These are phyloP conservation scores for Zoanthus solanderi DNA, from an alignment of 92 coral and sea anemone species.

Conservation along the genomic window DNA sequence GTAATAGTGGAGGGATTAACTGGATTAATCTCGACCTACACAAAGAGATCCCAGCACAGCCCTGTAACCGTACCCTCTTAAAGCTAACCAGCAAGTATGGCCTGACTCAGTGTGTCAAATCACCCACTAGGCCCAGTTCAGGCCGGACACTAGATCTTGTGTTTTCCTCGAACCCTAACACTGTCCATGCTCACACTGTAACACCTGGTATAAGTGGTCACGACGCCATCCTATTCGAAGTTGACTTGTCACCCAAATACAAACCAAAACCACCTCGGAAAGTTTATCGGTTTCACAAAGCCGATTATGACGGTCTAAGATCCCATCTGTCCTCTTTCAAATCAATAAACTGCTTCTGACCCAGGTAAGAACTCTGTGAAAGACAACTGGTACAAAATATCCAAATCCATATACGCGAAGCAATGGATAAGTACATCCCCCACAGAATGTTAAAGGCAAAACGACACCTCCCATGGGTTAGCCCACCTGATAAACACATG, in stretches of 20 bases:
- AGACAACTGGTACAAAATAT: constrained; percentile 57
- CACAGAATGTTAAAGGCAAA: constrained; percentile 48
- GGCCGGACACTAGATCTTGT: constrained; percentile 66
- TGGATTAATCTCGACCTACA: constrained; percentile 59
- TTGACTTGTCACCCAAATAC: constrained; percentile 51
- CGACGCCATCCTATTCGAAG: constrained; percentile 53
- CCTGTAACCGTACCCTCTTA: constrained; percentile 58
- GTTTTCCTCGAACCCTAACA: constrained; percentile 53
- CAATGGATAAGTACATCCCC: constrained; percentile 49
- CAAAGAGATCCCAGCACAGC: constrained; percentile 39
- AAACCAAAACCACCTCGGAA: constrained; percentile 58
- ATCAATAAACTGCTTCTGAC: constrained; percentile 32
- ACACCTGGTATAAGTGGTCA: constrained; percentile 61
- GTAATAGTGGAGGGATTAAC: constrained; percentile 30
- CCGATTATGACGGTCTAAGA: constrained; percentile 47
- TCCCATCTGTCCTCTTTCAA: constrained; percentile 45
- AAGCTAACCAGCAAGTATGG: constrained; percentile 13
- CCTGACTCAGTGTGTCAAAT: constrained; percentile 50
- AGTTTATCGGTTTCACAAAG: constrained; percentile 57
- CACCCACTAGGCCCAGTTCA: constrained; percentile 58
- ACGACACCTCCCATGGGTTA: constrained; percentile 66
- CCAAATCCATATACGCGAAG: constrained; percentile 49
- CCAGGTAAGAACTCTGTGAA: constrained; percentile 60
- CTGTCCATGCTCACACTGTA: constrained; percentile 57
- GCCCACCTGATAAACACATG: constrained; percentile 50